Evolutionary conservation across 2,797 vertebrate species (phyloP).

Genomic region (Triplophysa bombifrons): DNA sequence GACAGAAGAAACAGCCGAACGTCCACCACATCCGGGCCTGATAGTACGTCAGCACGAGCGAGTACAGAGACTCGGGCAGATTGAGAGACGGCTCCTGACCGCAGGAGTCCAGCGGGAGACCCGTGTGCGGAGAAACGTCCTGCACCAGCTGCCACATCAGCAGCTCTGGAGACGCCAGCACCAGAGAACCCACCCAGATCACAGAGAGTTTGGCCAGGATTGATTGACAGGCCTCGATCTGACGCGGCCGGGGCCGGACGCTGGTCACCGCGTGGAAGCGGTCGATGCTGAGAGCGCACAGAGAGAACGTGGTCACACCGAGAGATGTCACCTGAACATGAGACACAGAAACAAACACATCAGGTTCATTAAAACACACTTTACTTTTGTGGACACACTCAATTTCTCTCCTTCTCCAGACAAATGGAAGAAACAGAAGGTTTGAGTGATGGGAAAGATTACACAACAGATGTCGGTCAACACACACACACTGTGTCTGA

Average conservation of each 20-base stretch:
- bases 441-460: no score
- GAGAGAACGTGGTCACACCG: slow-evolving; percentile 93
- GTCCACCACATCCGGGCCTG: slow-evolving; percentile 95
- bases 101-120: slow-evolving; percentile 77
- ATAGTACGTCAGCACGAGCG: slow-evolving; percentile 91
- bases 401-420: no score
- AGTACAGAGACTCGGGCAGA: slow-evolving; percentile 85
- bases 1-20: slow-evolving; percentile 93
- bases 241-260: slow-evolving; percentile 73
- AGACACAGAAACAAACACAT: neutral
- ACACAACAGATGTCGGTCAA: slow-evolving; percentile 2
- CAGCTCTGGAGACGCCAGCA: slow-evolving; percentile 86
- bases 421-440: no score
- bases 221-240: slow-evolving; percentile 87
- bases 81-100: slow-evolving; percentile 78
- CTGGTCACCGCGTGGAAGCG: slow-evolving; percentile 89
- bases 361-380: neutral
- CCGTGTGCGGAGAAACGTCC: slow-evolving; percentile 65
- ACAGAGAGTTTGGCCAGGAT: slow-evolving; percentile 92
- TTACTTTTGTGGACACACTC: no score
- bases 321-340: slow-evolving; percentile 86
- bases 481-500: slow-evolving; percentile 42
- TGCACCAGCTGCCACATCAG: slow-evolving; percentile 88
- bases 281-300: slow-evolving; percentile 94
- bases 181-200: slow-evolving; percentile 93